These are phyloP conservation scores for Hippotragus niger DNA, from an alignment of 2,113 vertebrate genomes.

Conservation along the genomic window DNA sequence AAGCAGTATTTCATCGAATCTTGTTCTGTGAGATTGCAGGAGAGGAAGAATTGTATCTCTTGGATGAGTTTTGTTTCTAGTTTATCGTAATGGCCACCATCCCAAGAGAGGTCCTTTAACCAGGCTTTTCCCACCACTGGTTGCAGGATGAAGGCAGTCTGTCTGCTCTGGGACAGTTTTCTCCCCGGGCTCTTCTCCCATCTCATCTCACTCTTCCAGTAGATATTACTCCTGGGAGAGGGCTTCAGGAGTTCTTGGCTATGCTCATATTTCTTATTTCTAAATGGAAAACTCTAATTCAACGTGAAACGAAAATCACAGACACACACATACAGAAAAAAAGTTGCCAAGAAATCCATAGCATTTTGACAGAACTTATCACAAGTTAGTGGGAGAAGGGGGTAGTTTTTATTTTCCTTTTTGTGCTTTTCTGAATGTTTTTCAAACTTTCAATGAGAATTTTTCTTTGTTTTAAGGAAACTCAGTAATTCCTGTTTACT, in stretches of 20 bases:
- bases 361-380: not conserved
- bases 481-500: not conserved
- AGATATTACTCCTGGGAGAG: not conserved
- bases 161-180: not conserved
- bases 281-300: not conserved
- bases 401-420: not conserved
- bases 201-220: not conserved
- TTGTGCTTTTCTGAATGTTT: conserved; percentile 14
- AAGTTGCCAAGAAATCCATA: not conserved
- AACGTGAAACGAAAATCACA: not conserved
- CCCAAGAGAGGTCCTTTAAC: not conserved
- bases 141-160: not conserved
- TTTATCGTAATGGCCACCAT: not conserved
- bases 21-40: not conserved
- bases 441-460: not conserved
- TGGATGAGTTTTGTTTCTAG: not conserved
- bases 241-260: not conserved
- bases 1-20: not conserved
- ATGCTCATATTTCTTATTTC: not conserved
- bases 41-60: not conserved
- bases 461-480: not conserved
- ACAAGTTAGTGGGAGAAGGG: not conserved
- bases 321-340: no score
- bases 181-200: not conserved
- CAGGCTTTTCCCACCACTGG: not conserved